These are phyloP conservation scores for Halichondria panicea DNA, from an alignment of 37 sponge, comb jelly and placozoan genomes.

Conservation along the genomic window DNA sequence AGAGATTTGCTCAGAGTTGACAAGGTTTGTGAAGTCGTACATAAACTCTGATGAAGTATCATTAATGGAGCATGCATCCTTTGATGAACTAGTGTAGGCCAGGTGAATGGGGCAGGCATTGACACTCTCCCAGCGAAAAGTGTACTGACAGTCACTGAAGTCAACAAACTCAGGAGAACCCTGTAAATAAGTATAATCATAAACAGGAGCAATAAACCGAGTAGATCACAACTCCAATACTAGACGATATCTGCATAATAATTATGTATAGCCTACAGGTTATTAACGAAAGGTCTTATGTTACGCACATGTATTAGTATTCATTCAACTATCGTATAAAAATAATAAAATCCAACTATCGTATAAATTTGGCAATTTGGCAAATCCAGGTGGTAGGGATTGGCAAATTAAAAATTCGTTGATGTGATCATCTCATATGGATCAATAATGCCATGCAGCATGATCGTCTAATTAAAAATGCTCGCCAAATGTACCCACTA, in stretches of 20 bases:
- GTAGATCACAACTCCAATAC: neutral
- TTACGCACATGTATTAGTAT: neutral
- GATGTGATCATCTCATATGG: no score
- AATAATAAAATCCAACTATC: no score
- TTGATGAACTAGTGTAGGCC: constrained; percentile 18
- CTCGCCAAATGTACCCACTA: no score
- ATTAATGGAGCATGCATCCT: constrained; percentile 17
- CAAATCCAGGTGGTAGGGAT: no score
- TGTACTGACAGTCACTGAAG: constrained; percentile 23
- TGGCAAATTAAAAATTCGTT: no score
- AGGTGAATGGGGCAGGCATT: constrained; percentile 43
- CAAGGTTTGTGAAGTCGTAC: constrained; percentile 19
- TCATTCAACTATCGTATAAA: neutral
- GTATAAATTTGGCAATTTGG: no score
- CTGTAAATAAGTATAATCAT: neutral
- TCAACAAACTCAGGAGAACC: constrained; percentile 26
- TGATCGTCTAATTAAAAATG: no score
- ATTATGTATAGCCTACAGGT: neutral
- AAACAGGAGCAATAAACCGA: neutral
- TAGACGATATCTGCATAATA: no score
- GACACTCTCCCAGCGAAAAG: constrained; percentile 35
- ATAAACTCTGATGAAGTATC: constrained; percentile 19
- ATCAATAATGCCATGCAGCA: no score
- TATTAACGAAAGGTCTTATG: neutral
- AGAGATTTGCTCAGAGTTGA: neutral